Evolutionary conservation across 2,888 invertebrate species (phyloP), one percentile per base, ranked within the genome.

Genomic region (Eudasyphora cyanicolor): DNA sequence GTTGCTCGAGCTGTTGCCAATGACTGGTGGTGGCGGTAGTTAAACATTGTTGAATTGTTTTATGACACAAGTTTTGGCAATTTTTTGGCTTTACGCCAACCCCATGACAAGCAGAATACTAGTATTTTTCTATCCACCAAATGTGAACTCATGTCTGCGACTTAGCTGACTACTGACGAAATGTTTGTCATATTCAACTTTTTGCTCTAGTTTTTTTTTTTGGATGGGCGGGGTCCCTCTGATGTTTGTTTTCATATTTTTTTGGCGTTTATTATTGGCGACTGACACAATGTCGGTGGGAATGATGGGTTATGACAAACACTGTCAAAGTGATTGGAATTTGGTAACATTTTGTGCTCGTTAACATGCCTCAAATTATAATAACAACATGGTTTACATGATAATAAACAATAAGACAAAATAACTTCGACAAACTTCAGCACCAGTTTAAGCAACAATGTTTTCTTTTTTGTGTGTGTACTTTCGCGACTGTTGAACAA

Each of bases 311-410:
- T 57, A 71, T 86, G 85, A 85, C 85, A 86, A 86, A 80, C 84
- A 82, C 85, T 74, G 79, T 82, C 74, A 82, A 79, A 85, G 87
- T 88, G 87, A 88, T 88, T 88, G 89, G 87, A 89, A 88, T 88
- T 89, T 88, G 85, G 86, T 86, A 88, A 88, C 88, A 88, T 88
- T 89, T 86, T 85, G n/a, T n/a, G 86, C 88, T 89, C 87, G 88
- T 88, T 89, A 88, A 88, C 89, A 88, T 89, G 88, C 75, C 85
- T 85, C 86, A 87, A 76, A 79, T 79, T 79, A 78, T 70, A 76
- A 69, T 69, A 73, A 74, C 54, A 78, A 76, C 51, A 45, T 74
- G 51, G 51, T 42, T 62, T 76, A 69, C 79, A 79, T 73, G 24
- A 76, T 60, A 76, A 60, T 75, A 73, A 82, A 82, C 82, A 82